A percentile compares a stretch with the other conserved stretches of the same genome.
Conservation (phyloP, 1,140 invertebrate genomes). For the Drosophila athabasca region DNA sequence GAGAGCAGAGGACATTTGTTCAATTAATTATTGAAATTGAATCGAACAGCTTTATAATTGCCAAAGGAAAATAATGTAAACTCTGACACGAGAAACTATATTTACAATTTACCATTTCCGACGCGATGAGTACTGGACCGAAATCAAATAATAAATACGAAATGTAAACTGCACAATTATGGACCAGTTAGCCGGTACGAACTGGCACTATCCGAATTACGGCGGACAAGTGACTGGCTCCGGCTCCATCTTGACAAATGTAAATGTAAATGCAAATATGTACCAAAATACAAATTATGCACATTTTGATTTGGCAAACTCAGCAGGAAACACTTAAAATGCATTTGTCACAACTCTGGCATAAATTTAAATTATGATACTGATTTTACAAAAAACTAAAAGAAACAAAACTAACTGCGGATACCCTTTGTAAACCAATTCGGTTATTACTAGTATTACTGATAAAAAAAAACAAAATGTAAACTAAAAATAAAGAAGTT, state of each 20-base stretch:
- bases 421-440: background rate
- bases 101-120: slow-evolving; percentile 31
- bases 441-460: too few relatives aligned
- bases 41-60: slow-evolving; percentile 39
- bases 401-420: background rate
- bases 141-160: slow-evolving; percentile 41
- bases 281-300: slow-evolving; percentile 48
- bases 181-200: background rate
- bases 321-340: slow-evolving; percentile 28
- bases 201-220: slow-evolving; percentile 2
- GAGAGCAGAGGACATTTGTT: slow-evolving; percentile 17
- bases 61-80: slow-evolving; percentile 35
- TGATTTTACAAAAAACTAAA: background rate
- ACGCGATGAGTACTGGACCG: slow-evolving; percentile 12
- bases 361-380: slow-evolving; percentile 30
- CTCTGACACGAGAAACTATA: slow-evolving; percentile 22
- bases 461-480: too few relatives aligned
- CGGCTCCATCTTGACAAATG: slow-evolving; percentile 32
- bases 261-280: slow-evolving; percentile 40
- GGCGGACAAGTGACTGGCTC: slow-evolving; percentile 22
- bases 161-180: slow-evolving; percentile 34
- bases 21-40: slow-evolving; percentile 69
- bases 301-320: slow-evolving; percentile 48
- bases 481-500: too few relatives aligned
- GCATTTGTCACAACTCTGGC: slow-evolving; percentile 34